Evolutionary conservation across 2,113 vertebrate genomes (phyloP), one percentile per base, ranked within the genome.

Genomic region (Megaceryle torquata): DNA sequence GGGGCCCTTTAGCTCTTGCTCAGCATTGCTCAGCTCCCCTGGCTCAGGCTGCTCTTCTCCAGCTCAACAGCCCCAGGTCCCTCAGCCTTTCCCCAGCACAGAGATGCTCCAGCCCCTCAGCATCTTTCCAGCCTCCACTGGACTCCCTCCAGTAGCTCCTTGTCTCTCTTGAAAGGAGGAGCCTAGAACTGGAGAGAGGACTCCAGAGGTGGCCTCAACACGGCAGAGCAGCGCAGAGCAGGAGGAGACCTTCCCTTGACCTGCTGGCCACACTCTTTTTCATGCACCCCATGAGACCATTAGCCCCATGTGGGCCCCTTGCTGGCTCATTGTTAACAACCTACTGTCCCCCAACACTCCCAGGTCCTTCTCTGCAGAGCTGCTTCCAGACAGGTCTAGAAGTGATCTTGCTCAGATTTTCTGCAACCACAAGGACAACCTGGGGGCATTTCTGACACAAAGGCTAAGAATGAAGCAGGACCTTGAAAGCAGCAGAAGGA

Each of bases 401-500:
- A 33, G 14, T 61, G 31, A 76, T 25, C 33, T 24, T 4, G 1
- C 28, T 25, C 17, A 10, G 20, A 14, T 26, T 25, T 50, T 74
- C 8, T 21, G 29, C 20, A 54, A 13, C 10, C 50, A 7, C 41
- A 9, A 26, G n/a, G 70, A 41, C 59, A 57, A 10, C 0, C 7
- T 3, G 1, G 1, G 41, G 74, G 41, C 1, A 5, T 48, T 9
- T 31, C 22, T 20, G 60, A 63, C 37, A 10, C 20, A 21, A 64
- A 60, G 1, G 13, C 28, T 7, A 11, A 33, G 54, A 46, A 31
- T 1, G 54, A 16, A 33, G 70, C 28, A 1, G 1, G 13, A 25
- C 41, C 13, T 7, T 4, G 15, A 8, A 60, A 61, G 56, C 16
- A n/a, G 53, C 37, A 83, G 43, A 7, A 37, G 21, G 41, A n/a